Percentiles rank a stretch among this genome's conserved stretches.
These are phyloP conservation scores for Lasioglossum villosulum DNA, from an alignment of 2,888 invertebrate genomes.

Conservation along the genomic window DNA sequence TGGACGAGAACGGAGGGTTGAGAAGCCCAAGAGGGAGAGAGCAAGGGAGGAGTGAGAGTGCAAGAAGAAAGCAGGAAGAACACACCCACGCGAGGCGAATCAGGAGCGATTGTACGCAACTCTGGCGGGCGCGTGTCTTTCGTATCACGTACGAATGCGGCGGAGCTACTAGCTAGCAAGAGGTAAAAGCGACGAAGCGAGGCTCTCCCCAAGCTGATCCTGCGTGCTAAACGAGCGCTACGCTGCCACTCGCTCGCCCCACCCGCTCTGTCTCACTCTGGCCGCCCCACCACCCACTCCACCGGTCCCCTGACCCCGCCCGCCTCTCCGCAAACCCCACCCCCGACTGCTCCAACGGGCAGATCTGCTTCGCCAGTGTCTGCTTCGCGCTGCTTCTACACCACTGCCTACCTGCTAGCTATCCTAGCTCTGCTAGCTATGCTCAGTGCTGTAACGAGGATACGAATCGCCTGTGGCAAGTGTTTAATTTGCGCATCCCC, in stretches of 20 bases:
- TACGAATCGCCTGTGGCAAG: too few relatives aligned
- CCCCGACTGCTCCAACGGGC: background rate
- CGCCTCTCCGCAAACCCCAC: background rate
- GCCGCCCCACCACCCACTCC: constrained; percentile 4
- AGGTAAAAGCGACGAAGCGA: constrained; percentile 67
- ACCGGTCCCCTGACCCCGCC: background rate
- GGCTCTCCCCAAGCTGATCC: constrained; percentile 76
- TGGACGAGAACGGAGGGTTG: background rate
- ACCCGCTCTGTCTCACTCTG: background rate
- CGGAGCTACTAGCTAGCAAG: constrained; percentile 69
- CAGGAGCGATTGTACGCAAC: constrained; percentile 28
- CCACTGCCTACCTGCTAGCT: background rate
- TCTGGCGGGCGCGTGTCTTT: constrained; percentile 55
- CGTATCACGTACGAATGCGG: constrained; percentile 69
- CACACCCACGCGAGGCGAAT: constrained; percentile 46
- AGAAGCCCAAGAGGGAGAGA: background rate
- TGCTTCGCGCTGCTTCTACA: constrained; percentile 47
- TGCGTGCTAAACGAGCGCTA: constrained; percentile 81
- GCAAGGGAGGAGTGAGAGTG: constrained; percentile 38
- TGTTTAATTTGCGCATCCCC: too few relatives aligned
- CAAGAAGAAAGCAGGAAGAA: constrained; percentile 12
- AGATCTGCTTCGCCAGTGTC: background rate
- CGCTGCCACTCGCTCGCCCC: constrained; percentile 49
- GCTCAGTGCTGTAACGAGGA: too few relatives aligned
- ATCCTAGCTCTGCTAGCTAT: too few relatives aligned